Conservation (phyloP, 1,140 invertebrate species). For the Magallana gigas region DNA sequence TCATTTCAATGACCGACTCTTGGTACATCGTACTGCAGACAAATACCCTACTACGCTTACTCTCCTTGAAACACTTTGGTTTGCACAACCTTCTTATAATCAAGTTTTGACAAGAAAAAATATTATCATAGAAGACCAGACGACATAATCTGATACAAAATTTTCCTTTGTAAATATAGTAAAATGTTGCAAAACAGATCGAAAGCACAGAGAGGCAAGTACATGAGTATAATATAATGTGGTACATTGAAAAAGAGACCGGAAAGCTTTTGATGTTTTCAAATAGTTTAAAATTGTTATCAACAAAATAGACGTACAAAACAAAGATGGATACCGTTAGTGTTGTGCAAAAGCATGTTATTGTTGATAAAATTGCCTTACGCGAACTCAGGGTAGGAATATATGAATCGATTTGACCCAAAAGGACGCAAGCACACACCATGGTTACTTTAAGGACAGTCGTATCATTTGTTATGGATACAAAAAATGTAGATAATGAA, state of each 20-base stretch:
- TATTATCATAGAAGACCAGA: neutral
- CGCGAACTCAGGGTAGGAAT: neutral
- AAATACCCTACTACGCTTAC: conserved; percentile 51
- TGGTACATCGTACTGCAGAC: conserved; percentile 73
- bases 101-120: neutral
- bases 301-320: neutral
- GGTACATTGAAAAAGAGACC: neutral
- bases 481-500: neutral
- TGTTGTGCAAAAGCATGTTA: neutral
- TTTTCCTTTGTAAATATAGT: neutral
- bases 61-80: neutral
- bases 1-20: conserved; percentile 69
- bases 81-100: neutral
- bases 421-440: neutral
- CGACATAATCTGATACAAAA: neutral
- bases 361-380: neutral
- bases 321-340: neutral
- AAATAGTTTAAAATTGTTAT: neutral
- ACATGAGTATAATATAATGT: neutral
- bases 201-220: neutral
- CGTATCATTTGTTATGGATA: neutral
- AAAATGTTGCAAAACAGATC: neutral
- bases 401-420: neutral
- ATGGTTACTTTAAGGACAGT: neutral
- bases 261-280: neutral